Evolutionary conservation across 2,888 invertebrate species (phyloP).

Genomic region (Flabesymbios commensalis): DNA sequence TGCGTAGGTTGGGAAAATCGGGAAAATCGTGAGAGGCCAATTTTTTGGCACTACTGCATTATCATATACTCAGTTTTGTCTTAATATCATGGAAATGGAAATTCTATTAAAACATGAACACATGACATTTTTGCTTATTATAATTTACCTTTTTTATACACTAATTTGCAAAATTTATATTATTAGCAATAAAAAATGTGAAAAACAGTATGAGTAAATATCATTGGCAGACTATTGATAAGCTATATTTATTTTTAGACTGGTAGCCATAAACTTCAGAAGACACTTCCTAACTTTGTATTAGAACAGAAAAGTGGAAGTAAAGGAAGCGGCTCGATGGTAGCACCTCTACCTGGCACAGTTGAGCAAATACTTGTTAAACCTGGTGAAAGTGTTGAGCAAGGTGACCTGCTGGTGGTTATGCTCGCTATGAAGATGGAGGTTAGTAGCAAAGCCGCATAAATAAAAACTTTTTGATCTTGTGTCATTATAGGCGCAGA

Average conservation of each 20-base stretch:
- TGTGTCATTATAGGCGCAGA: background rate
- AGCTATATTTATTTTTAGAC: constrained; percentile 39
- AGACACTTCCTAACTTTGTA: constrained; percentile 63
- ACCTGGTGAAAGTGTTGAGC: constrained; percentile 78
- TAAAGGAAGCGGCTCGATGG: constrained; percentile 68
- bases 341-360: constrained; percentile 97
- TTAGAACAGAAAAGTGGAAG: constrained; percentile 53
- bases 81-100: no score
- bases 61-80: no score
- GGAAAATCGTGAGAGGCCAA: no score
- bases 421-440: constrained; percentile 99
- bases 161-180: background rate
- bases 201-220: background rate
- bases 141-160: background rate
- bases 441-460: constrained; percentile 59
- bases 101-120: no score
- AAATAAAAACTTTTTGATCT: background rate
- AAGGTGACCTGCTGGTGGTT: constrained; percentile 88
- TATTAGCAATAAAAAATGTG: no score
- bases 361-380: constrained; percentile 84
- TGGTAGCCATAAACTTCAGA: constrained; percentile 45
- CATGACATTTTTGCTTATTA: no score
- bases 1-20: no score
- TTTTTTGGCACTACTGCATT: no score
- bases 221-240: background rate